Percentiles rank a stretch among this genome's conserved stretches.
Conservation (phyloP, 2,113 vertebrate species). For the Nyctereutes procyonoides region DNA sequence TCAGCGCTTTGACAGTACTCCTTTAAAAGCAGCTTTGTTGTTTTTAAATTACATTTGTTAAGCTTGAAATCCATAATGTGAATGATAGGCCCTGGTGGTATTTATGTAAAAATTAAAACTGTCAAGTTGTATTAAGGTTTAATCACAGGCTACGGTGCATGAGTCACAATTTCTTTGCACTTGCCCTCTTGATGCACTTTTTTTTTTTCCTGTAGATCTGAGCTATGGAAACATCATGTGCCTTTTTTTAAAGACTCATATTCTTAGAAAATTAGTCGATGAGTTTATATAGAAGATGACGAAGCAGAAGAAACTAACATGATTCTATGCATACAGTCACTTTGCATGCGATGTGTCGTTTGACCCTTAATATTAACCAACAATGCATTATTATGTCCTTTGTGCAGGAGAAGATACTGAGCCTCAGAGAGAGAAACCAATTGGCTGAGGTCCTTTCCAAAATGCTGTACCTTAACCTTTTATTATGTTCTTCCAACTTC, state of each 20-base stretch:
- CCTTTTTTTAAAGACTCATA: background rate
- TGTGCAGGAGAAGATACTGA: background rate
- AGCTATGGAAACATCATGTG: background rate
- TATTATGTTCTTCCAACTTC: background rate
- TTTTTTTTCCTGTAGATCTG: background rate
- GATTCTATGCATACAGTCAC: background rate
- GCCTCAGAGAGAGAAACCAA: background rate
- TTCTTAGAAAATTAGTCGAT: background rate
- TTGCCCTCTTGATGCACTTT: background rate
- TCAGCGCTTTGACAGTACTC: constrained; percentile 57
- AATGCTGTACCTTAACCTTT: background rate
- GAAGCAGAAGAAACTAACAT: background rate
- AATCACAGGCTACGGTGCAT: background rate
- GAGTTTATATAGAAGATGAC: background rate
- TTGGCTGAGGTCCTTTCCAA: background rate
- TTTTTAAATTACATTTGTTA: constrained; percentile 72
- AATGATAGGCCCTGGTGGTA: constrained; percentile 62
- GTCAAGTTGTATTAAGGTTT: constrained; percentile 61
- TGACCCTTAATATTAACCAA: background rate
- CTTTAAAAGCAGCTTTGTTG: constrained; percentile 71
- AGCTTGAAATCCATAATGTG: constrained; percentile 66
- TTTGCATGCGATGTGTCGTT: accelerated
- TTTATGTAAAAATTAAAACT: constrained; percentile 78
- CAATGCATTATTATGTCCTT: background rate
- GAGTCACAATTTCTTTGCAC: background rate